phyloP scores from a whole-genome alignment of 2,888 invertebrate genomes.

The Alsophila aescularia region DNA sequence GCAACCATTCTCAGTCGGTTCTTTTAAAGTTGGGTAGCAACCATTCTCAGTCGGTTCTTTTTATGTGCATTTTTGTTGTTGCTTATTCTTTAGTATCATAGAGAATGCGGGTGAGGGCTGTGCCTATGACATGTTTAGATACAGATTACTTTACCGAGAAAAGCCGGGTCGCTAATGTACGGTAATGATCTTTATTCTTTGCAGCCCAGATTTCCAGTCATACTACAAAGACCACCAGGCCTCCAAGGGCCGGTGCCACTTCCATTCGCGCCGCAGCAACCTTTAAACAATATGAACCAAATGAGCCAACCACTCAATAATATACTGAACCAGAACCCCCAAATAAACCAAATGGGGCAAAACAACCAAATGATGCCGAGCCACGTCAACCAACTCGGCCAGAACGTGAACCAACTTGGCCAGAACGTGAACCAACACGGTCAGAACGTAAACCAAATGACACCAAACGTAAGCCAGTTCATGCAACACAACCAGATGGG shows the following conservation, averaged over 20 bases:
- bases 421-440: slow-evolving; percentile 45
- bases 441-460: slow-evolving; percentile 51
- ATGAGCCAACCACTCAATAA: slow-evolving; percentile 64
- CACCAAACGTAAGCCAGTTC: slow-evolving; percentile 50
- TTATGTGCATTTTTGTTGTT: too few relatives aligned
- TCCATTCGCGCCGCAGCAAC: slow-evolving; percentile 71
- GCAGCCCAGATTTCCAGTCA: slow-evolving; percentile 78
- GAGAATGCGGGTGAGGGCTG: too few relatives aligned
- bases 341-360: slow-evolving; percentile 58
- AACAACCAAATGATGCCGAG: slow-evolving; percentile 49
- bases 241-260: slow-evolving; percentile 72
- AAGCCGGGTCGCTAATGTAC: too few relatives aligned
- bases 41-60: too few relatives aligned
- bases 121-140: too few relatives aligned
- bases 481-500: slow-evolving; percentile 44
- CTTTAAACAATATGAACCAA: slow-evolving; percentile 58
- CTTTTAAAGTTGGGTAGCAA: too few relatives aligned
- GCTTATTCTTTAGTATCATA: too few relatives aligned
- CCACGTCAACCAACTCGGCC: slow-evolving; percentile 44
- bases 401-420: slow-evolving; percentile 42
- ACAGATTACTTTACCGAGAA: too few relatives aligned
- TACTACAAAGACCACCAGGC: slow-evolving; percentile 75
- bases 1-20: too few relatives aligned
- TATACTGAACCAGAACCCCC: slow-evolving; percentile 54
- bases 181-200: slow-evolving; percentile 27